Evolutionary conservation across 2,797 vertebrate genomes (phyloP), one percentile per base, ranked within the genome.

Genomic region (Coracias cyanogaster): DNA sequence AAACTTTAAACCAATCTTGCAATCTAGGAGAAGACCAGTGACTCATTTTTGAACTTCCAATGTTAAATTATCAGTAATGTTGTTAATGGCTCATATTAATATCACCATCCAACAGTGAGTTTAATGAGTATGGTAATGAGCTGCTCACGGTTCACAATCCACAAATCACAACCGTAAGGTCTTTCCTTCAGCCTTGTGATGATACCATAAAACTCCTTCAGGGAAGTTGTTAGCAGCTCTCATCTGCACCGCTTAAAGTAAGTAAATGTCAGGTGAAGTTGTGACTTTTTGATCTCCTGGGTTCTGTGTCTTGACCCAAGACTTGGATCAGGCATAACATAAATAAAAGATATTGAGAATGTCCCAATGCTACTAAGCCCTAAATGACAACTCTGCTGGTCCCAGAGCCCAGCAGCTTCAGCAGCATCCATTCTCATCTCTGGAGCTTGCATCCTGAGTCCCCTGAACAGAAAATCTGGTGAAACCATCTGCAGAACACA

Each of bases 91-190:
- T 81, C 11, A 9, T 52, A 43, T 78, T 74, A 87, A 57, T 88
- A 80, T 71, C 54, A 43, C 41, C 45, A 83, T 70, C 37, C 91
- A 89, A 22, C 60, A 70, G 28, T 0, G 0, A 90, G 52, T 88
- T 86, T 94, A 93, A 93, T 6, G 17, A 86, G 61, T 55, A 46
- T 71, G 39, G 22, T 86, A 93, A 93, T 69, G 80, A 94, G 72
- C 61, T 94, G 29, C 37, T 94, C 51, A 5, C 52, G 62, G 45
- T 31, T 65, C 9, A 4, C 15, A 80, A 46, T 62, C 45, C 48
- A 82, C 83, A 87, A 77, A 80, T 92, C 69, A 78, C 43, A 58
- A 29, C 7, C 1, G 3, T n/a, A 81, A 46, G 31, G n/a, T 70
- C 46, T 83, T 61, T 88, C 41, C 54, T 81, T 92, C 76, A 78